phyloP scores from a whole-genome alignment of 2,888 invertebrate species.

The Himalopsyche japonica region DNA sequence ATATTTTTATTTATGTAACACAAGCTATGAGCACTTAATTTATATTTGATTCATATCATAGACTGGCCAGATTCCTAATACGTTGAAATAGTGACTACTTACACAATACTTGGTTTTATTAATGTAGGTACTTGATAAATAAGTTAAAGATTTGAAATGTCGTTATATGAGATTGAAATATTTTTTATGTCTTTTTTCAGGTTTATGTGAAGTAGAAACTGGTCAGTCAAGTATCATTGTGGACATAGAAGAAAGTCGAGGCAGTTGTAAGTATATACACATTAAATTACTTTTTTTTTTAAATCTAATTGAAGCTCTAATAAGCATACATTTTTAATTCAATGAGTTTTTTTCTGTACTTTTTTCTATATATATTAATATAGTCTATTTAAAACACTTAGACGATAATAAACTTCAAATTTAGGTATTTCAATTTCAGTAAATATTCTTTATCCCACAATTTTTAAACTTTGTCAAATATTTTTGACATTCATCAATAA shows the following conservation, averaged over 20 bases:
- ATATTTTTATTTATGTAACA: no score
- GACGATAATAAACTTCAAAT: no score
- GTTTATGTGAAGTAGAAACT: slow-evolving; percentile 81
- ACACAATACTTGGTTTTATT: background rate
- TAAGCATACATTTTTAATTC: no score
- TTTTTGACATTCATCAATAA: no score
- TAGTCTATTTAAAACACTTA: no score
- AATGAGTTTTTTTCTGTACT: no score
- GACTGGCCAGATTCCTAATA: background rate
- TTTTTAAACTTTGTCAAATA: no score
- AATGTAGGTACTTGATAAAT: no score
- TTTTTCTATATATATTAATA: no score
- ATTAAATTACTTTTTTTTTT: slow-evolving; percentile 1
- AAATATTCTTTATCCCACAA: no score
- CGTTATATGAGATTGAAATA: background rate
- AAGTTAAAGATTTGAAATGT: background rate
- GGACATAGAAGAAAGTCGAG: slow-evolving; percentile 88
- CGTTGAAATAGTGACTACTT: background rate
- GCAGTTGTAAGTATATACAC: slow-evolving; percentile 70
- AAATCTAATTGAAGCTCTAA: background rate
- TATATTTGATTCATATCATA: background rate
- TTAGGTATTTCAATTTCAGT: no score
- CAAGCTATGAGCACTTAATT: background rate
- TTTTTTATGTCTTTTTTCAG: slow-evolving; percentile 44
- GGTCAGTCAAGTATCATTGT: slow-evolving; percentile 87